phyloP scores from a whole-genome alignment of 2,888 invertebrate genomes.

The Acholoe squamosa region DNA sequence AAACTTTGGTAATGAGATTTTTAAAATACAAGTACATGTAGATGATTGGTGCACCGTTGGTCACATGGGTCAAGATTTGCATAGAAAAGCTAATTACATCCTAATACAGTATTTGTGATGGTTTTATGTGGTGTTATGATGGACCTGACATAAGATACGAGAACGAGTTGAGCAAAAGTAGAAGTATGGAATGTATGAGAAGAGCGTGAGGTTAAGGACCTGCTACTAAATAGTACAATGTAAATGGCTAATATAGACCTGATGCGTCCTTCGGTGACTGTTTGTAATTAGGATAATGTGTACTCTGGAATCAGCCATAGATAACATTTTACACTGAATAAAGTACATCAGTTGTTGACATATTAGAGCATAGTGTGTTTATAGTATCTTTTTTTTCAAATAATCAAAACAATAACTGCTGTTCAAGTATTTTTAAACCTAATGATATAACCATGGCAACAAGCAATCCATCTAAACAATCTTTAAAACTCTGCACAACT shows the following conservation, averaged over 20 bases:
- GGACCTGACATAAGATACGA: neutral
- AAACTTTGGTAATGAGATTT: slow-evolving; percentile 28
- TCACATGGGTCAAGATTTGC: slow-evolving; percentile 26
- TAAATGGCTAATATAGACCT: neutral
- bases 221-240: neutral
- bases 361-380: neutral
- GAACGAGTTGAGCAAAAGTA: slow-evolving; percentile 1
- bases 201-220: neutral
- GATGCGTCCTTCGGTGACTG: neutral
- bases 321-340: no score
- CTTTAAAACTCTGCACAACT: no score
- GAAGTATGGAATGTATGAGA: slow-evolving; percentile 28
- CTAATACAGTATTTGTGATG: neutral
- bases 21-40: slow-evolving; percentile 19
- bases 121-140: neutral
- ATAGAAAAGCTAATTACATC: neutral
- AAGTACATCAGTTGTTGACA: neutral
- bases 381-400: neutral
- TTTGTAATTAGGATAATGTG: neutral
- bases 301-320: neutral
- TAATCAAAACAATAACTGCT: no score
- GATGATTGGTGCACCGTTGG: slow-evolving; percentile 27
- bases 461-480: no score
- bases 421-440: no score
- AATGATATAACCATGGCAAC: no score